Base-by-base conservation (phyloP, 2,888 invertebrate species). In the Standfussiana lucernea region DNA sequence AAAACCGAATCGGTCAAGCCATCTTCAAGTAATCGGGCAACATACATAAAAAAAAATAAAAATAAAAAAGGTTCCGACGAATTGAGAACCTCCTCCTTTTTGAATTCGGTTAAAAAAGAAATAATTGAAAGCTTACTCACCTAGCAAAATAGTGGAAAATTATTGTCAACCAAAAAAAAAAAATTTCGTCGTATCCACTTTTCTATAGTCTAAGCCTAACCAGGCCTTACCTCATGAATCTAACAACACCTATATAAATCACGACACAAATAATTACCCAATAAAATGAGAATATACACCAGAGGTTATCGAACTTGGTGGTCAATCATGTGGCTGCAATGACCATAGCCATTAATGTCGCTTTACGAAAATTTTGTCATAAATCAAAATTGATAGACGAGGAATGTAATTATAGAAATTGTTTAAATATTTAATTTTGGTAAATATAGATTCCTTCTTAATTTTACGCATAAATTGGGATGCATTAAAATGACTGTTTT, bases 191-290 rank as follows among this genome's bases (percentile, higher is more conserved):
- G 3, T 77, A 82, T 88, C 89, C 85, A 88, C 59, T 56, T 45
- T 83, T 83, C 50, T 82, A 50, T 73, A 75, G 50, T 88, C 90
- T 77, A 70, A 89, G 86, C 75, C 45, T n/a, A 79, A 83, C 79
- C 72, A 86, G 84, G 82, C 86, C 79, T 80, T 86, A 89, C 86
- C 86, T 83, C 84, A 89, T 90, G 87, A 90, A 86, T 89, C 88
- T 86, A 90, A 85, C 84, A 75, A 82, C 78, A 79, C 73, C 81
- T 65, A 72, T 84, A 92, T 93, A 93, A 93, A 93, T 93, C 93
- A 93, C 90, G 86, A 73, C 88, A 89, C 90, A 89, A 88, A 89
- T 88, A 90, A 93, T 90, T 87, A 91, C 89, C 88, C 85, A 90
- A 92, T 93, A 93, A 93, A 93, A 89, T 83, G 83, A 47, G 87